Base-by-base conservation (phyloP, 2,888 invertebrate genomes). In the Troilus luridus region DNA sequence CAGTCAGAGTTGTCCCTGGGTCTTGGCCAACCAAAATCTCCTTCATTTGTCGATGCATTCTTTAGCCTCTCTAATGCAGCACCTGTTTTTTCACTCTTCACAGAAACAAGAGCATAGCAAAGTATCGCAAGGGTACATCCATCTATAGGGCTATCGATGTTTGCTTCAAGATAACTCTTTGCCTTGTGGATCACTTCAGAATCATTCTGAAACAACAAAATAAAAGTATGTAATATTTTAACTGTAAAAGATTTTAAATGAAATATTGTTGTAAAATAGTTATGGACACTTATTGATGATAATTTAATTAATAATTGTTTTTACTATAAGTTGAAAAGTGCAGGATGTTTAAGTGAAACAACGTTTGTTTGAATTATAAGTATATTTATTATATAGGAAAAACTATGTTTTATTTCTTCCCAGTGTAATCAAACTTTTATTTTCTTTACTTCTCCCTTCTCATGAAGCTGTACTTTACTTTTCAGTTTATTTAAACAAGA, bases 11-110 rank as follows among this genome's bases (percentile, higher is more conserved):
- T 96, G 91, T 96, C 96, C 3, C 95, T 94, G 11, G 94, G 93
- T 92, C 94, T 94, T 8, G 96, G 96, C 96, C 96, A 96, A 1
- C 96, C 96, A 92, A 96, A 96, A 93, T 96, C 96, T 0, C 96
- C 96, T 93, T 96, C 96, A 0, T 96, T 96, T 0, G 96, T 96
- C 0, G 96, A 96, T 0, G 95, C 95, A 92, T 96, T 96, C 58
- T 95, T 94, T 77, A 96, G 93, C 92, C 95, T 95, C 14, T 95
- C 94, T 7, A 96, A 94, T 0, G 96, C 96, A 94, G 95, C 95
- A 0, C 95, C 95, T 0, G 96, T 95, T 72, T 95, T 93, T 1
- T 95, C 94, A 93, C 95, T 95, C 93, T 95, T 95, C 17, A 95
- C 94, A 59, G 96, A 93, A 17, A 96, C 95, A 60, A 96, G 93